Conservation (phyloP, 2,113 vertebrate genomes). For the Cephalopterus ornatus region DNA sequence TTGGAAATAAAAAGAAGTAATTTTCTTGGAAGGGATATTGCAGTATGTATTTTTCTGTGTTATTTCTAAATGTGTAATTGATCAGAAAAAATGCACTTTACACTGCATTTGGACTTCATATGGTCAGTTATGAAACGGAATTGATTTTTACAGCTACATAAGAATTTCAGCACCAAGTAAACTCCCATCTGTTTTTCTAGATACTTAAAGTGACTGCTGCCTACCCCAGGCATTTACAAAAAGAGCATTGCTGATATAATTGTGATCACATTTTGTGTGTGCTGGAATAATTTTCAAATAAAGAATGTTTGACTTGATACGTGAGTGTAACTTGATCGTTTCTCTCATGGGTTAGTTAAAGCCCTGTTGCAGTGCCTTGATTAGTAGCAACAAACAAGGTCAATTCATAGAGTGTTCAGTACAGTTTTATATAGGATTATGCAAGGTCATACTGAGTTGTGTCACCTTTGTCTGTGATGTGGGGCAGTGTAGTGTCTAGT, state of each 20-base stretch:
- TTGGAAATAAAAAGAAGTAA: not conserved
- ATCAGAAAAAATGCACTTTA: not conserved
- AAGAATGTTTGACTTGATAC: not conserved
- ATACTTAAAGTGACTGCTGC: not conserved
- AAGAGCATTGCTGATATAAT: not conserved
- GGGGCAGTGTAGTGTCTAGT: not conserved
- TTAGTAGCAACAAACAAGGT: not conserved
- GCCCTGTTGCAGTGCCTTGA: not conserved
- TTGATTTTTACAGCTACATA: not conserved
- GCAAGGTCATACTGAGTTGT: not conserved
- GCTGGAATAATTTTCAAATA: not conserved
- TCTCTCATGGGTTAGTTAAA: not conserved
- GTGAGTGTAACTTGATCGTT: not conserved
- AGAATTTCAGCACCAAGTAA: not conserved
- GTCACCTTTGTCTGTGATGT: not conserved
- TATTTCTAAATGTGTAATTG: not conserved
- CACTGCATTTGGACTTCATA: not conserved
- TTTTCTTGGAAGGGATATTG: not conserved
- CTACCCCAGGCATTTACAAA: not conserved
- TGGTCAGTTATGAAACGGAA: not conserved
- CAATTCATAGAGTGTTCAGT: fast-evolving
- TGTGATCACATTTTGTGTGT: not conserved
- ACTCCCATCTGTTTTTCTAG: not conserved
- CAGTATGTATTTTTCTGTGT: not conserved
- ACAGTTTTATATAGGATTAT: not conserved